A percentile compares a stretch with the other conserved stretches of the same genome.
Conservation (phyloP, 2,797 vertebrate genomes). For the Falco novaeseelandiae region DNA sequence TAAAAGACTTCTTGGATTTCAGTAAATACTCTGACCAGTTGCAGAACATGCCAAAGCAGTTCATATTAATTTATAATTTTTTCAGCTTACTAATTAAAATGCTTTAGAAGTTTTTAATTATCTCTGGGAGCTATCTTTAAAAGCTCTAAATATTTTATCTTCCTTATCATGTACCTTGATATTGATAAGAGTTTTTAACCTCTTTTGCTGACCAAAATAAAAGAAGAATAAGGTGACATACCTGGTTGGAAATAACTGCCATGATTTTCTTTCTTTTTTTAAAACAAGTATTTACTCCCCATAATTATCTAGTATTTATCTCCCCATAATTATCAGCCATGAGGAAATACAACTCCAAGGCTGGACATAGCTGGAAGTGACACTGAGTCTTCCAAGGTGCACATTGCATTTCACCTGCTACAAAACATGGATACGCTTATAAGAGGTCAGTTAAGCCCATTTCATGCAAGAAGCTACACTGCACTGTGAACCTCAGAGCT, state of each 20-base stretch:
- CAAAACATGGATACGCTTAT: rapidly evolving
- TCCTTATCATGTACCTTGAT: background rate
- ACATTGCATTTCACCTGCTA: background rate
- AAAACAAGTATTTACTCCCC: background rate
- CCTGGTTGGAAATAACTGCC: background rate
- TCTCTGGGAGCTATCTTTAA: background rate
- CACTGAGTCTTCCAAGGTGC: background rate
- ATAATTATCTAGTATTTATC: background rate
- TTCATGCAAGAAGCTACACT: background rate
- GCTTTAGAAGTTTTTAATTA: background rate
- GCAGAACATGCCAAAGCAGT: background rate
- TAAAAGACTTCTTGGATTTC: background rate
- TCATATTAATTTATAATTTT: background rate
- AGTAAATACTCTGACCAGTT: background rate
- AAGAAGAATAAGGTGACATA: background rate
- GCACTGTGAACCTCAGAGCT: background rate
- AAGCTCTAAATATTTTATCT: background rate
- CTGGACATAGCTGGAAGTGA: background rate
- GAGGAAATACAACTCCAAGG: background rate
- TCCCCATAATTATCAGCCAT: background rate
- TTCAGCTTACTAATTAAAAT: background rate
- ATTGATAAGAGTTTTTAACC: background rate
- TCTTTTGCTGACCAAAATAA: background rate
- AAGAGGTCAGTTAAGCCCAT: background rate
- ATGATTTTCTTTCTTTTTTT: background rate